Conservation (phyloP, 2,888 invertebrate genomes). For the Mesochorus sp. region DNA sequence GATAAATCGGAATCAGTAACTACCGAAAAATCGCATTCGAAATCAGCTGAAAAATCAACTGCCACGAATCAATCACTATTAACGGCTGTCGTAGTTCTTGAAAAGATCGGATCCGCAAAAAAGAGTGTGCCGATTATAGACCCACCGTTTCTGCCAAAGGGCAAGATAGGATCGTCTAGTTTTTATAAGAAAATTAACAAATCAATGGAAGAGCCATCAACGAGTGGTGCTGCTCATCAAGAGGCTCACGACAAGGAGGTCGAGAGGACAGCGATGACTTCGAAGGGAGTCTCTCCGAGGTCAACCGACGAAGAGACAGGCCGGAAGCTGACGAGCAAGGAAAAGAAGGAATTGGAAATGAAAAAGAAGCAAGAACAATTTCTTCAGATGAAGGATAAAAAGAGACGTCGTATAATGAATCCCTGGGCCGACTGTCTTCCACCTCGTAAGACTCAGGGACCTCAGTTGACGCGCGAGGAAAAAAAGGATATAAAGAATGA, state of each 20-base stretch:
- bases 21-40: not conserved
- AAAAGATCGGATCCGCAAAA: constrained; percentile 15
- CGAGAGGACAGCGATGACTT: not conserved
- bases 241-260: not conserved
- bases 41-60: not conserved
- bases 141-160: constrained; percentile 64
- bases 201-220: not conserved
- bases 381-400: constrained; percentile 51
- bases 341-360: constrained; percentile 36
- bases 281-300: not conserved
- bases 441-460: constrained; percentile 19
- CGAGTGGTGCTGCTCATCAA: not conserved
- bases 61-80: not conserved
- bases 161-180: constrained; percentile 54
- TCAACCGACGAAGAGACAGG: not conserved
- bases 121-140: constrained; percentile 70
- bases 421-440: constrained; percentile 65
- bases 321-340: constrained; percentile 43
- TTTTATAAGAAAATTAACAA: constrained; percentile 35
- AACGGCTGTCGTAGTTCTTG: not conserved
- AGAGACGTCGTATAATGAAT: no score
- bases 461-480: constrained; percentile 54
- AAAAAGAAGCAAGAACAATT: constrained; percentile 55
- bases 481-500: constrained; percentile 78
- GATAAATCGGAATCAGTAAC: not conserved